Base-by-base conservation (phyloP, 1,140 invertebrate species). In the Drosophila saltans region DNA sequence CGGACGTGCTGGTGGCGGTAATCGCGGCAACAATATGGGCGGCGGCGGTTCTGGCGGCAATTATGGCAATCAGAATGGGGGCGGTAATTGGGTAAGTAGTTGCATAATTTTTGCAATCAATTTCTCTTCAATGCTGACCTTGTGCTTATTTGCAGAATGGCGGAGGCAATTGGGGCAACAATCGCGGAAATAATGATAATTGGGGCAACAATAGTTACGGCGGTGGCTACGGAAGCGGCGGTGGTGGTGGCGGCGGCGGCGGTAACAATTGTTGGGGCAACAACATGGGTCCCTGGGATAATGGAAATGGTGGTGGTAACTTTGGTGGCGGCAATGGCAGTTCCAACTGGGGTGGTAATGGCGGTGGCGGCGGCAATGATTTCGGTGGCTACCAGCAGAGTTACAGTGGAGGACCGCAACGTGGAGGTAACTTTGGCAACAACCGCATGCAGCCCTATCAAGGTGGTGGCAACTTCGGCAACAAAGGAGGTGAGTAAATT, bases 341-440 rank as follows among this genome's bases (percentile, higher is more conserved):
- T 39, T 80, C 78, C 21, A 91, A 81, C 63, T 92, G 92, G 73
- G 86, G 88, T 30, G 89, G 88, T 16, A 16, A 16, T n/a, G 89
- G 88, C 7, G 90, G 81, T 36, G 79, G 76, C 59, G 90, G 90
- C 62, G 93, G 93, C 60, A 94, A 94, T 71, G 94, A 95, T 67
- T 96, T 96, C 76, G 95, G 96, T n/a, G 84, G 80, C 2, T 96
- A 96, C 80, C 96, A 97, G 74, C 96, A 97, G 85, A 94, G 94
- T 40, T 96, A 95, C 75, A 94, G 95, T 8, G 95, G 95, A 36
- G 95, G 96, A 1, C 95, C 95, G 0, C 94, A 95, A 62, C 93
- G 95, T 77, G 82, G 90, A 48, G 94, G 94, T 21, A 94, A 94
- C 16, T 93, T 95, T 9, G 65, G 64, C 75, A 91, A 72, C 66